Conservation (phyloP, 1,140 invertebrate genomes). For the Eurosta solidaginis region DNA sequence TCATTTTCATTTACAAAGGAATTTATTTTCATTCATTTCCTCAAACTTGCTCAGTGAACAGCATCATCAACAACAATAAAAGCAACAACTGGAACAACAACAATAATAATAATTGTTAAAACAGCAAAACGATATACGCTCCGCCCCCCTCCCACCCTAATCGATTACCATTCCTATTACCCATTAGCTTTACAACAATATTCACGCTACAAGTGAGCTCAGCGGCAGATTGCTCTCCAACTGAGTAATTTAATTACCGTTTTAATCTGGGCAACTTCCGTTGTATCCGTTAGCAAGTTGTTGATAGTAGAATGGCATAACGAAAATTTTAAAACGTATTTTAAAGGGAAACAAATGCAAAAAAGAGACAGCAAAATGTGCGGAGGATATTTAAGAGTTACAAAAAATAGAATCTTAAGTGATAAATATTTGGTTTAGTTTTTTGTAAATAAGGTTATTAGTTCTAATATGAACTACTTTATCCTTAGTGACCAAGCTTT, state of each 20-base stretch:
- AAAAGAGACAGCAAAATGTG: too few relatives aligned
- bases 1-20: conserved; percentile 22
- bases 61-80: not conserved
- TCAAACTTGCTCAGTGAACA: not conserved
- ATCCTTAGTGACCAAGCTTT: too few relatives aligned
- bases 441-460: too few relatives aligned
- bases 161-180: not conserved
- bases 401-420: too few relatives aligned
- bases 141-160: too few relatives aligned
- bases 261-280: conserved; percentile 26
- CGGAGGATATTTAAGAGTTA: too few relatives aligned
- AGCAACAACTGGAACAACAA: too few relatives aligned
- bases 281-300: conserved; percentile 22
- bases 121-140: too few relatives aligned
- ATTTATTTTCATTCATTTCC: conserved; percentile 28
- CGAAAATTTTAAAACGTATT: not conserved
- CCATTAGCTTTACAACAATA: not conserved
- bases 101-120: too few relatives aligned
- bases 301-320: conserved; percentile 15
- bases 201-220: not conserved
- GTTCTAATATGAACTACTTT: too few relatives aligned
- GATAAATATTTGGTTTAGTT: too few relatives aligned
- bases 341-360: not conserved
- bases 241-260: conserved; percentile 28
- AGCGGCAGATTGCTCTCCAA: not conserved